Conservation (phyloP, 2,113 vertebrate species). For the Phyllopteryx taeniolatus region DNA sequence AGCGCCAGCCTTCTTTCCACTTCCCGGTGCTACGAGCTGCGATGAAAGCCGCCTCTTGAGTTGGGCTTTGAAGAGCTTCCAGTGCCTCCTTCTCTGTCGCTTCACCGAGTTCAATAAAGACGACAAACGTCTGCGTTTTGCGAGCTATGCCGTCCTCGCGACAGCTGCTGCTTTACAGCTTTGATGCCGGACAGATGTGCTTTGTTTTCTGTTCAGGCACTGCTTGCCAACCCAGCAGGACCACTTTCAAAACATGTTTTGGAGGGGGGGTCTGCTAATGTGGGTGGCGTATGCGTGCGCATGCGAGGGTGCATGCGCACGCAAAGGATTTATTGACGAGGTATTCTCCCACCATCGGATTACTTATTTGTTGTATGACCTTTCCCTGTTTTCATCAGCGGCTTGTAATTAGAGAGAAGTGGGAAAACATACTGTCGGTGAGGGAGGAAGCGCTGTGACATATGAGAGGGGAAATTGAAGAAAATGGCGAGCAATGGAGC, state of each 20-base stretch:
- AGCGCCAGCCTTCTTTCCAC: conserved; percentile 1
- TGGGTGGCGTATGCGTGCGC: background rate
- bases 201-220: background rate
- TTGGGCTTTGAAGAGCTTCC: conserved; percentile 8
- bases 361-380: conserved; percentile 28
- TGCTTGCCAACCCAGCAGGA: conserved; percentile 24
- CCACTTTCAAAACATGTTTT: conserved; percentile 12
- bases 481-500: conserved; percentile 31
- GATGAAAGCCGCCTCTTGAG: conserved; percentile 4
- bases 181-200: conserved; percentile 19
- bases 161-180: conserved; percentile 43
- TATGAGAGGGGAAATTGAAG: conserved; percentile 36
- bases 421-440: conserved; percentile 34
- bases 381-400: conserved; percentile 23
- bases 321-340: conserved; percentile 42
- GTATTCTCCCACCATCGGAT: conserved; percentile 39
- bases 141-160: conserved; percentile 9
- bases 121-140: conserved; percentile 2
- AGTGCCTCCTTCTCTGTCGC: background rate
- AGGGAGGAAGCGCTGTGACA: conserved; percentile 49
- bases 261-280: background rate
- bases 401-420: conserved; percentile 17
- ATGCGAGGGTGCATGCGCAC: background rate
- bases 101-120: background rate
- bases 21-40: background rate